phyloP scores from a whole-genome alignment of 2,113 vertebrate species.

The Mionectes macconnelli region DNA sequence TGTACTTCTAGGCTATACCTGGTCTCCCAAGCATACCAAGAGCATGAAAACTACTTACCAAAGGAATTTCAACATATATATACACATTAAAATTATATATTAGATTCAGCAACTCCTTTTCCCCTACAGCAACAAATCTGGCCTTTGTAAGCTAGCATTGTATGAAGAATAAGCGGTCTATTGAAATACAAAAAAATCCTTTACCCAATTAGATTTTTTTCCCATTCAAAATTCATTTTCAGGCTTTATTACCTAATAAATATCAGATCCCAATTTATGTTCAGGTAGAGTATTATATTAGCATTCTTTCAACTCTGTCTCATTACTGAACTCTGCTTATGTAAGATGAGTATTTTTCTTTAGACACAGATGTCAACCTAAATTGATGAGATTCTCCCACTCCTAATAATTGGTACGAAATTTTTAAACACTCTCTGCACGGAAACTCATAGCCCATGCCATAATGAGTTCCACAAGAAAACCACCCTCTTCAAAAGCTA shows the following conservation, averaged over 20 bases:
- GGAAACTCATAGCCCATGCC: neutral
- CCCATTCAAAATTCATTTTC: neutral
- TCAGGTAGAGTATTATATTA: neutral
- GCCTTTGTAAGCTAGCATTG: neutral
- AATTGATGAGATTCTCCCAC: neutral
- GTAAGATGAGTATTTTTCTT: neutral
- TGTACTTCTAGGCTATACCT: neutral
- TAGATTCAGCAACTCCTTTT: neutral
- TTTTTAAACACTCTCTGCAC: neutral
- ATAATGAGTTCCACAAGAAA: neutral
- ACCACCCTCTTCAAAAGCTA: neutral
- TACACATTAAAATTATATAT: neutral
- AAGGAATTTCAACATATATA: neutral
- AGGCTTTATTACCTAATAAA: constrained; percentile 4
- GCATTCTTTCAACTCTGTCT: neutral
- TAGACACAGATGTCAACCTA: neutral
- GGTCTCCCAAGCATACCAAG: neutral
- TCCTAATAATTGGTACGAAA: neutral
- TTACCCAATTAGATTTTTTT: neutral
- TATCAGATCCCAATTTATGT: neutral
- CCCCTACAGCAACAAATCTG: neutral
- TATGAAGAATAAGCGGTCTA: neutral
- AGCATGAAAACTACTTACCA: neutral
- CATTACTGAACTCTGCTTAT: neutral
- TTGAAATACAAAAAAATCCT: neutral